Conservation (phyloP, 1,140 invertebrate species). For the Bicyclus anynana region DNA sequence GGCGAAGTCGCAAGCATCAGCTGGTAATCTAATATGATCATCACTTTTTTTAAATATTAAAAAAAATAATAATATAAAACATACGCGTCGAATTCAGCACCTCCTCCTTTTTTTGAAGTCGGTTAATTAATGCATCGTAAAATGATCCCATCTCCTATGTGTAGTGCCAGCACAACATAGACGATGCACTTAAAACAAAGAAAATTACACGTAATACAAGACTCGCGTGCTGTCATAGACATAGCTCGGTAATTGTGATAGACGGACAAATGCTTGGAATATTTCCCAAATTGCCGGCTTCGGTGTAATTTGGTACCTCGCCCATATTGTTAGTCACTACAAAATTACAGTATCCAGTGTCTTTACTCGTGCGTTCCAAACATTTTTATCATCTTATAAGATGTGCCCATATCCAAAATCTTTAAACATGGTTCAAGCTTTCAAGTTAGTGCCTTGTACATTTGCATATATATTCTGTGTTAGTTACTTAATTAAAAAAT, state of each 20-base stretch:
- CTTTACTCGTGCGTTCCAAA: too few species aligned
- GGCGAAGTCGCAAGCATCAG: too few species aligned
- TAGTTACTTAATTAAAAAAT: too few species aligned
- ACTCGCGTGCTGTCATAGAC: conserved; percentile 26
- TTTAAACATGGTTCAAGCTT: too few species aligned
- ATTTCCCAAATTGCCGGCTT: conserved; percentile 20
- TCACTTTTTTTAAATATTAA: too few species aligned
- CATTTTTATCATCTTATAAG: conserved; percentile 3
- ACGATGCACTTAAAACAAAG: conserved; percentile 10
- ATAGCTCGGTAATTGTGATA: conserved; percentile 27
- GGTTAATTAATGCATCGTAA: too few species aligned
- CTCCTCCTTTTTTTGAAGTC: too few species aligned
- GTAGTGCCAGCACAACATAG: neutral
- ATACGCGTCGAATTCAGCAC: too few species aligned
- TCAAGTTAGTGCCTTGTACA: too few species aligned
- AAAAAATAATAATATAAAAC: too few species aligned
- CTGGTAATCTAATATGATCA: too few species aligned
- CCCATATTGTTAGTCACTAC: conserved; percentile 1
- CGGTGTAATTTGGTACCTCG: conserved; percentile 5
- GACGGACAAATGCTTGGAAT: conserved; percentile 32
- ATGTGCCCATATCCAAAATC: neutral
- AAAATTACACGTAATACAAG: conserved; percentile 19
- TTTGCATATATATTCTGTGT: too few species aligned
- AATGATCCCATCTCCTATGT: neutral
- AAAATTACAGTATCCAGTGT: neutral